phyloP scores from a whole-genome alignment of 2,113 vertebrate genomes.

The Sander vitreus region DNA sequence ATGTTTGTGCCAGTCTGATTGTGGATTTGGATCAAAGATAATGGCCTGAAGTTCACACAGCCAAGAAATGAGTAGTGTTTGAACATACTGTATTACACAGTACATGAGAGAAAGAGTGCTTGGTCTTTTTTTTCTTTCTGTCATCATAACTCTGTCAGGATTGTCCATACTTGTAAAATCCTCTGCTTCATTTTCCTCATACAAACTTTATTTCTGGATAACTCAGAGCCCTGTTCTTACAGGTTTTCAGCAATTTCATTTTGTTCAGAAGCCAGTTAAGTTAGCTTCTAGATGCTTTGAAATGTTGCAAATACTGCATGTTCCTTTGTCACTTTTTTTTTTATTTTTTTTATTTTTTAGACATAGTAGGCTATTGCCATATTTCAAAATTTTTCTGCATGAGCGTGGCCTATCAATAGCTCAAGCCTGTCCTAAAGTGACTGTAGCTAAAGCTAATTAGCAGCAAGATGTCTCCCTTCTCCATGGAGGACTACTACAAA shows the following conservation, averaged over 20 bases:
- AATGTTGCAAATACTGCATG: background rate
- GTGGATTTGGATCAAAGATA: slow-evolving; percentile 63
- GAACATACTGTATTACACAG: slow-evolving; percentile 26
- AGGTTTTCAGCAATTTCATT: background rate
- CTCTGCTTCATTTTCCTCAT: slow-evolving; percentile 4
- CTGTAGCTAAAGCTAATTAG: too few species aligned
- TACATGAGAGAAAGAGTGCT: slow-evolving; percentile 17
- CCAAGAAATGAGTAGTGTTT: slow-evolving; percentile 54
- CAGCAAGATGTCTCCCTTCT: too few species aligned
- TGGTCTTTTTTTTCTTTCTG: slow-evolving; percentile 13
- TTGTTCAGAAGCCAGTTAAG: background rate
- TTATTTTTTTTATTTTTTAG: too few species aligned
- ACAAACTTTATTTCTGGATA: background rate
- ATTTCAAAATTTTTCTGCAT: too few species aligned
- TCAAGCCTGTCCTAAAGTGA: too few species aligned
- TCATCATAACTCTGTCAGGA: background rate
- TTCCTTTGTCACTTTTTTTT: too few species aligned
- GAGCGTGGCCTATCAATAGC: too few species aligned
- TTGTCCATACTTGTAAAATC: slow-evolving; percentile 16
- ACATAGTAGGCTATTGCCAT: too few species aligned
- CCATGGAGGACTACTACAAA: too few species aligned
- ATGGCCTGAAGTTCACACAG: slow-evolving; percentile 35
- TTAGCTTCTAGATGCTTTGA: background rate
- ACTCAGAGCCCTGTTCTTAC: background rate
- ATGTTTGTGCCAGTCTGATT: slow-evolving; percentile 46